Base-by-base conservation (phyloP, 2,797 vertebrate genomes). In the Aphelocoma californica region DNA sequence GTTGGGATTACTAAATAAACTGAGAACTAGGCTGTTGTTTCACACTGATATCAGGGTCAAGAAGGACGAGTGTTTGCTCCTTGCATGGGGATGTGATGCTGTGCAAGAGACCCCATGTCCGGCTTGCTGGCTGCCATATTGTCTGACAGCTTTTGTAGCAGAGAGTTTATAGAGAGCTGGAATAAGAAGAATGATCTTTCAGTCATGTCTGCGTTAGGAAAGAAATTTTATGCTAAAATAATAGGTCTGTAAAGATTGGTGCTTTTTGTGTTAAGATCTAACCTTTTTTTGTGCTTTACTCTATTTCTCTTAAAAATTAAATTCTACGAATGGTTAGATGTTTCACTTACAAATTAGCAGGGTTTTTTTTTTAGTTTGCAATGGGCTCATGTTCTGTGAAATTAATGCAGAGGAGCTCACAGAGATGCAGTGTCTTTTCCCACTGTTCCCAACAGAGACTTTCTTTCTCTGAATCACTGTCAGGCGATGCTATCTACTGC, bases 21-120 rank as follows among this genome's bases (percentile, higher is more conserved):
- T 83, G 88, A 57, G 72, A 89, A 53, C 65, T 78, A 32, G 13
- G 32, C 78, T 88, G 75, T 57, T 78, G 54, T 81, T 91, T 86
- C 72, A 81, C 40, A 6, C 57, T 18, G 40, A 12, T 84, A 4
- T 13, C 18, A 6, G 45, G 45, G 69, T 77, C 4, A 13, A 29
- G 66, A 48, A 78, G 62, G 48, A 54, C 7, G 17, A 58, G 42
- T 1, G 7, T 62, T 70, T 88, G 14, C 45, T 88, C 40, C 62
- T 94, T 0, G 0, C 12, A 6, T 18, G 31, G n/a, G 47, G 67
- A 71, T 20, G 6, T 42, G 53, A 36, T 74, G 65, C 72, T 74
- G 38, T 2, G 6, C 65, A 31, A n/a, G 34, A 38, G 53, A 28
- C 67, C 65, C 15, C 0, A 0, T 70, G 81, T 86, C 85, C 13